Base-by-base conservation (phyloP, 2,888 invertebrate genomes). In the Parnassius orleans region DNA sequence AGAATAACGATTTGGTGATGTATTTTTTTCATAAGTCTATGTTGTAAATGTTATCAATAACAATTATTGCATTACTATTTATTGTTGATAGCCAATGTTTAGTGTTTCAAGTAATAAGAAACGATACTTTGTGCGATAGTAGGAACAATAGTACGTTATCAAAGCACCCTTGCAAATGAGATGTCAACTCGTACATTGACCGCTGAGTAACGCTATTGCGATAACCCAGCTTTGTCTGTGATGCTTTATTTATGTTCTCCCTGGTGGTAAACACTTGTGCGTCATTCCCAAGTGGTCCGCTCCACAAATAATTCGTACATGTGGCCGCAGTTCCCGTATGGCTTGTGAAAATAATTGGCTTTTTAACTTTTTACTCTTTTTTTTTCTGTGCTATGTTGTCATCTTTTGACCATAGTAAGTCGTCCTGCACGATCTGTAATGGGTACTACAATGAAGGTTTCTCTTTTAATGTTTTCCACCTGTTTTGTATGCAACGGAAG, bases 251-350 rank as follows among this genome's bases (percentile, higher is more conserved):
- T 88, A 77, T 81, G 83, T 78, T 78, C 89, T 83, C 85, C 72
- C 80, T 80, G 87, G 84, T 84, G 89, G 90, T 82, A 87, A 84
- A 87, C 87, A 86, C 77, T 79, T 80, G 86, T 87, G 86, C 86
- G 87, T 87, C 88, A 88, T 83, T 81, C 67, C 72, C 70, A 60
- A 74, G 72, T 70, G 74, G 71, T 82, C 79, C 66, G 72, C 72
- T 83, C 84, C 81, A 86, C 83, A 88, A 88, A 89, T 88, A 88
- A 81, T 80, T 79, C 79, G 72, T 72, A 80, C 83, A 84, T 81
- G 74, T 86, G 81, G 76, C 50, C 48, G n/a, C 50, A 24, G 50
- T 51, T 61, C n/a, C 43, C 55, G 42, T 43, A 50, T 11, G 41
- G 15, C 24, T 15, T 43, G 44, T 56, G 46, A 47, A 48, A 57